Evolutionary conservation across 1,140 invertebrate species (phyloP), one percentile per base, ranked within the genome.

Genomic region (Eupeodes corollae): DNA sequence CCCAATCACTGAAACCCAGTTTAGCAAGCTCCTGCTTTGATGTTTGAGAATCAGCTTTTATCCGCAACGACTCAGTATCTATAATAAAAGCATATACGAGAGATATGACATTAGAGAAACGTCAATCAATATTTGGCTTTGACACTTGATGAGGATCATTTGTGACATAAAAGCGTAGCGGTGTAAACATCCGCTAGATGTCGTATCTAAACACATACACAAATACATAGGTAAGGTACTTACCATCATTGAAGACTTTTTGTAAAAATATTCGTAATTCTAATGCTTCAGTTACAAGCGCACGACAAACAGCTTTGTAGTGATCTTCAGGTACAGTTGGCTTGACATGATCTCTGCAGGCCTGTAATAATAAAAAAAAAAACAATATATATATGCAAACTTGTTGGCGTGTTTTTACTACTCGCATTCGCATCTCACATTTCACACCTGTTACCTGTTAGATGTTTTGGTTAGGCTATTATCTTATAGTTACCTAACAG

Each of bases 261-360:
- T 89, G 82, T 43, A 97, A 73, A 75, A 96, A 96, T 18, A 85
- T 82, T 13, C 87, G 79, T 44, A 98, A 75, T 69, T 96, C 91
- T 21, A 90, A 70, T 13, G 88, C 85, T 72, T 98, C 92, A 2
- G 88, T 80, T 16, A 94, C 87, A 51, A 95, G 75, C 18, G 90
- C 91, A 46, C 89, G 75, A 66, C 91, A 91, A 35, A 96, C 90
- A 42, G 90, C 89, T 59, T 82, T 82, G 72, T 93, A 96, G 73
- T 96, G 91, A 38, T 77, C 74, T 58, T 87, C 85, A 1, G 85
- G 61, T 54, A 56, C 49, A 44, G 65, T 57, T 46, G 66, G 56
- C 41, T 63, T 58, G 43, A 68, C 56, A 18, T 67, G 61, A 48
- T 66, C 58, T 56, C 52, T 56, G 52, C 66, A 68, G 55, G 57